Conservation (phyloP, 2,797 vertebrate genomes). For the Syndactyla subalaris region DNA sequence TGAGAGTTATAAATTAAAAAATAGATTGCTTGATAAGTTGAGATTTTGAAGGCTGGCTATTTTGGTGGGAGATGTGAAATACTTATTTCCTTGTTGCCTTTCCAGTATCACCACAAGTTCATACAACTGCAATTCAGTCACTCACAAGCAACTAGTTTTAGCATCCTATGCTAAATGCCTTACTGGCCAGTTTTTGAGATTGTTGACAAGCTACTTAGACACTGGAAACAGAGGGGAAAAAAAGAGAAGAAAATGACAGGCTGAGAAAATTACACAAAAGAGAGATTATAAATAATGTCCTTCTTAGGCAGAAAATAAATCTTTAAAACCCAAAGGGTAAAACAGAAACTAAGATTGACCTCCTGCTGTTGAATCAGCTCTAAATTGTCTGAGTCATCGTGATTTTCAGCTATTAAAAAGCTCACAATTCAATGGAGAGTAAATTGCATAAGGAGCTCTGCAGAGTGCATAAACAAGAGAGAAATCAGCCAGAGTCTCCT, state of each 20-base stretch:
- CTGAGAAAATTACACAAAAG: background rate
- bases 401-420: background rate
- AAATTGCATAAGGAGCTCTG: constrained; percentile 34
- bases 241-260: background rate
- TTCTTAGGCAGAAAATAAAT: constrained; percentile 19
- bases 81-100: background rate
- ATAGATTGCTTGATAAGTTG: background rate
- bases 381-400: constrained; percentile 53
- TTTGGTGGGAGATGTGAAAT: background rate
- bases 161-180: background rate
- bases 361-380: constrained; percentile 42
- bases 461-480: background rate
- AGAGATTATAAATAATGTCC: background rate
- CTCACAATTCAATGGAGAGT: constrained; percentile 14
- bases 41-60: background rate
- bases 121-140: background rate
- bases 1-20: background rate
- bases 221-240: background rate
- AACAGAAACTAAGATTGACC: constrained; percentile 20
- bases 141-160: background rate
- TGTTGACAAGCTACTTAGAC: background rate
- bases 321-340: background rate
- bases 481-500: background rate
- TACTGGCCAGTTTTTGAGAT: background rate
- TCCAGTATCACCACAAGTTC: background rate